These are phyloP conservation scores for Forbesichthys agassizii DNA, from an alignment of 2,113 vertebrate genomes.

Conservation along the genomic window DNA sequence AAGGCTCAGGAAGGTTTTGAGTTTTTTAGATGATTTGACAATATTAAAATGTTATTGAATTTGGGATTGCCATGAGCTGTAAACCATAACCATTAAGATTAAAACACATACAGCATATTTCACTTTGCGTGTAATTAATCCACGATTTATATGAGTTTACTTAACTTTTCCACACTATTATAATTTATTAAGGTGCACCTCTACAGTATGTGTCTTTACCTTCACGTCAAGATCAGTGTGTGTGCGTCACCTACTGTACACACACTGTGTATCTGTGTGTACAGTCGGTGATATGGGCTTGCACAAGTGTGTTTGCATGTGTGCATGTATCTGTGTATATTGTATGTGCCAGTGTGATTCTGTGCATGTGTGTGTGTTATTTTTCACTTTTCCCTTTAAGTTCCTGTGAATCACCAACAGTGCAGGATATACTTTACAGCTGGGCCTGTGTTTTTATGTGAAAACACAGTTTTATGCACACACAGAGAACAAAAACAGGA, in stretches of 20 bases:
- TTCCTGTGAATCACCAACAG: conserved; percentile 77
- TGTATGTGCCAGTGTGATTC: neutral
- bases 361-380: conserved; percentile 48
- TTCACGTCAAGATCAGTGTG: neutral
- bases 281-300: neutral
- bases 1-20: no score
- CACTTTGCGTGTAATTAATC: no score
- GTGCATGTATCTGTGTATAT: neutral
- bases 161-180: no score
- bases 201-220: no score
- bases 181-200: no score
- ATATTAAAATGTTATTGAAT: no score
- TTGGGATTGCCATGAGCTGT: no score
- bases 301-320: neutral
- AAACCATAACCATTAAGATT: no score
- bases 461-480: conserved; percentile 73
- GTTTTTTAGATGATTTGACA: no score
- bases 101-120: no score
- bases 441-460: conserved; percentile 71
- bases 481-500: conserved; percentile 77
- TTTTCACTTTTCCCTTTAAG: conserved; percentile 73
- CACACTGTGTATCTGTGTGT: conserved; percentile 6
- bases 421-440: conserved; percentile 75
- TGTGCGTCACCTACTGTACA: neutral
- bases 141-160: no score